Evolutionary conservation across 2,797 vertebrate species (phyloP).

Genomic region (Odontamblyopus rebecca): DNA sequence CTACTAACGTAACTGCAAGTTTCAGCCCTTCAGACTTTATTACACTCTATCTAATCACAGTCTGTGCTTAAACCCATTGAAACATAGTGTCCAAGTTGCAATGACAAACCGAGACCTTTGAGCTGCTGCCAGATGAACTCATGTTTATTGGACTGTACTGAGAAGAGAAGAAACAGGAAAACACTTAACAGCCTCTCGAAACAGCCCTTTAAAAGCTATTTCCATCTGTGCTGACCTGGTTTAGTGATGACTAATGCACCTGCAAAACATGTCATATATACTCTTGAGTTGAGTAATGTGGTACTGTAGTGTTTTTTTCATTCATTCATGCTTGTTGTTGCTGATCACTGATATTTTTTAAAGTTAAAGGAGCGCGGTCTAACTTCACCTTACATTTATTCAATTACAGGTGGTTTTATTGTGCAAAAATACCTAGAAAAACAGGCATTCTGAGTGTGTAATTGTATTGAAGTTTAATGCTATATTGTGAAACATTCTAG

Average conservation of each 20-base stretch:
- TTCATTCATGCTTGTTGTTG: too few species aligned
- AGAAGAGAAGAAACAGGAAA: slow-evolving; percentile 16
- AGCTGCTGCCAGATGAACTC: slow-evolving; percentile 43
- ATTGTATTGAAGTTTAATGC: too few species aligned
- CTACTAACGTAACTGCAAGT: too few species aligned
- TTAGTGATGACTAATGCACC: neutral
- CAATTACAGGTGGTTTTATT: too few species aligned
- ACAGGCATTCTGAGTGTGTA: too few species aligned
- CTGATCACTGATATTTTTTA: too few species aligned
- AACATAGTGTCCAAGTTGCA: slow-evolving; percentile 47
- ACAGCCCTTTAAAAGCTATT: neutral
- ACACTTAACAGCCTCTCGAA: neutral
- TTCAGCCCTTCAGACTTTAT: neutral
- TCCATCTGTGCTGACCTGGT: neutral
- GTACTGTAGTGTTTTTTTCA: too few species aligned
- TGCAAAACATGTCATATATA: neutral
- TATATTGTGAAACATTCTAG: too few species aligned
- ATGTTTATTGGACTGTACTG: slow-evolving; percentile 15
- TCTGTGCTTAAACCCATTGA: slow-evolving; percentile 31
- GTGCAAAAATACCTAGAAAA: too few species aligned
- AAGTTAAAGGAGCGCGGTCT: too few species aligned
- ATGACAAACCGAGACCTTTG: slow-evolving; percentile 56
- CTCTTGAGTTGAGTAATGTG: neutral
- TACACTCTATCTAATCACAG: slow-evolving; percentile 45
- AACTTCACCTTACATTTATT: too few species aligned